Evolutionary conservation across 2,888 invertebrate genomes (phyloP).

Genomic region (Zonitis immaculata): DNA sequence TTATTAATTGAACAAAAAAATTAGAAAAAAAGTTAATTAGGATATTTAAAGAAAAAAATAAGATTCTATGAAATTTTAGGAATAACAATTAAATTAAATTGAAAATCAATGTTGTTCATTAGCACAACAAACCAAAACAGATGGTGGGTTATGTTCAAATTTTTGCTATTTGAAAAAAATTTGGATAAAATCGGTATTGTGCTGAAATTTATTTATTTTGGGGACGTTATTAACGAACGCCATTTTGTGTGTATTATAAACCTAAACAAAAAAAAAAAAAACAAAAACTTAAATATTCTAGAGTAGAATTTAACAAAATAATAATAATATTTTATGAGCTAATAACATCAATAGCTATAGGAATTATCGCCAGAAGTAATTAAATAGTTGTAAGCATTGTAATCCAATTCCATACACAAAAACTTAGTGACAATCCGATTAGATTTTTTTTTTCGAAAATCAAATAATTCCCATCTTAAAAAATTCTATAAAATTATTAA

Average conservation of each 20-base stretch:
- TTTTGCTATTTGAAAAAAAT: not conserved
- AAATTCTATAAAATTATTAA: constrained; percentile 21
- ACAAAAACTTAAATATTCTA: too few species aligned
- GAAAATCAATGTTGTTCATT: constrained; percentile 14
- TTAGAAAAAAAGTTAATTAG: too few species aligned
- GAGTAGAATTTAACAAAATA: constrained; percentile 14
- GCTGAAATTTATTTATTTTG: not conserved
- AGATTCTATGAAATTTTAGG: not conserved
- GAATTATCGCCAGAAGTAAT: constrained; percentile 35
- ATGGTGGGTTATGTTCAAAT: not conserved
- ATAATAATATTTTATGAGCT: constrained; percentile 37
- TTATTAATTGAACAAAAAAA: constrained; percentile 17
- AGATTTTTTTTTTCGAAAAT: too few species aligned
- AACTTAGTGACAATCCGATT: not conserved
- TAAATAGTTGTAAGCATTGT: constrained; percentile 35
- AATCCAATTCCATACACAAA: constrained; percentile 22
- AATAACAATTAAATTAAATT: not conserved
- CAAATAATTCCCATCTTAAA: too few species aligned
- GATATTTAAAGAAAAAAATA: constrained; percentile 20
- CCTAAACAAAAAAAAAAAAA: constrained; percentile 15
- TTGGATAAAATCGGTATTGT: not conserved
- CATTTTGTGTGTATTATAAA: constrained; percentile 29
- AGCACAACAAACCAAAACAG: too few species aligned
- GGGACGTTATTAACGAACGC: constrained; percentile 4
- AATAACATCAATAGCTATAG: constrained; percentile 43